Conservation (phyloP, 2,113 vertebrate genomes). For the Lophochroa leadbeateri region DNA sequence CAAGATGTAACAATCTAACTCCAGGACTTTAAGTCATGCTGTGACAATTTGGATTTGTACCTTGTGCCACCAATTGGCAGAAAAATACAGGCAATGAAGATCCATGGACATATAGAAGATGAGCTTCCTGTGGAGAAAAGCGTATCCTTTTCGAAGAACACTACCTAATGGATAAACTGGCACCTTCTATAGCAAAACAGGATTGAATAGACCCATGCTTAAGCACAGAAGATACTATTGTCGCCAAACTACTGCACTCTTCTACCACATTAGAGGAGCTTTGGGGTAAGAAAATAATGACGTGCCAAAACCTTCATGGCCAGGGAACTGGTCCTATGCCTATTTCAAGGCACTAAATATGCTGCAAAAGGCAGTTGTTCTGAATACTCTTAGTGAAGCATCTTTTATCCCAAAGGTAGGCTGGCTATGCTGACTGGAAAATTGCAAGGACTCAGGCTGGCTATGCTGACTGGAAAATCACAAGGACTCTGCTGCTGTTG, state of each 20-base stretch:
- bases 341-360: not conserved
- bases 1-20: not conserved
- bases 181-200: not conserved
- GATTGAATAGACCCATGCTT: not conserved
- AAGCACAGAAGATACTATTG: not conserved
- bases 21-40: not conserved
- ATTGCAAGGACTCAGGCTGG: not conserved
- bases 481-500: not conserved
- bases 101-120: not conserved
- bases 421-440: not conserved
- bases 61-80: rapidly evolving
- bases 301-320: not conserved
- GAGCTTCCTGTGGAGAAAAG: not conserved
- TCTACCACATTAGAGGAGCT: not conserved
- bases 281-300: not conserved
- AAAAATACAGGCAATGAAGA: not conserved
- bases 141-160: not conserved
- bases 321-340: not conserved
- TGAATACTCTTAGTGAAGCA: not conserved
- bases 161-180: not conserved
- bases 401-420: not conserved
- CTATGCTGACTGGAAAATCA: not conserved
- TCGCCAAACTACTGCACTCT: not conserved
- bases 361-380: not conserved
- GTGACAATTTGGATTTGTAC: not conserved